Conservation (phyloP, 2,797 vertebrate genomes). For the Gambusia yucatana region DNA sequence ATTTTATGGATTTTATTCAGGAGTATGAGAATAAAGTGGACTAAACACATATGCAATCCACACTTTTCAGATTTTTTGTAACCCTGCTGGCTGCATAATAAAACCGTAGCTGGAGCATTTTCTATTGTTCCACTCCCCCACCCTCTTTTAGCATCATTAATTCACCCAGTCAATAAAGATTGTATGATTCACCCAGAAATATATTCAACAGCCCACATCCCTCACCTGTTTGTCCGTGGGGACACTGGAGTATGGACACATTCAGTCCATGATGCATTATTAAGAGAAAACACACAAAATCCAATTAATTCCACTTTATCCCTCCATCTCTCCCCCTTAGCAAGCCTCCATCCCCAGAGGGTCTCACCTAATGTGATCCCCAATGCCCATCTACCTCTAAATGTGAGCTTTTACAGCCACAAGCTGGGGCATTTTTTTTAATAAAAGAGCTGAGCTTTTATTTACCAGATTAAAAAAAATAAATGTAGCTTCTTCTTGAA, state of each 20-base stretch:
- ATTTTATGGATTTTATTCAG: background rate
- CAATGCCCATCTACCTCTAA: slow-evolving; percentile 52
- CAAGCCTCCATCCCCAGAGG: slow-evolving; percentile 24
- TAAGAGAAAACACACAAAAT: slow-evolving; percentile 48
- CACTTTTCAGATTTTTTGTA: background rate
- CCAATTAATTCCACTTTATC: slow-evolving; percentile 63
- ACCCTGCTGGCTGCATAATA: slow-evolving; percentile 8
- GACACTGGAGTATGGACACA: slow-evolving; percentile 9
- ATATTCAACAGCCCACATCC: slow-evolving; percentile 59
- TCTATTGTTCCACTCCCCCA: slow-evolving; percentile 6
- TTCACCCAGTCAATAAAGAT: slow-evolving; percentile 49
- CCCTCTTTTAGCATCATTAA: slow-evolving; percentile 17
- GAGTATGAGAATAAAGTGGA: background rate
- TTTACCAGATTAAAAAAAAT: slow-evolving; percentile 32
- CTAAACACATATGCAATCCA: background rate
- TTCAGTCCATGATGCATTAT: slow-evolving; percentile 48
- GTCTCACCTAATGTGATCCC: slow-evolving; percentile 71
- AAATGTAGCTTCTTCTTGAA: slow-evolving; percentile 3
- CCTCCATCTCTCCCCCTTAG: slow-evolving; percentile 21
- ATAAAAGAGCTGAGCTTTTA: slow-evolving; percentile 30
- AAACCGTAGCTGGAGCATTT: slow-evolving; percentile 9
- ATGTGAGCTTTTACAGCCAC: slow-evolving; percentile 52
- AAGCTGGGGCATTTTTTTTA: slow-evolving; percentile 38
- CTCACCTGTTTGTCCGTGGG: slow-evolving; percentile 31
- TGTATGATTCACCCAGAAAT: slow-evolving; percentile 36